phyloP scores from a whole-genome alignment of 2,113 vertebrate genomes.

The Psilopogon haemacephalus region DNA sequence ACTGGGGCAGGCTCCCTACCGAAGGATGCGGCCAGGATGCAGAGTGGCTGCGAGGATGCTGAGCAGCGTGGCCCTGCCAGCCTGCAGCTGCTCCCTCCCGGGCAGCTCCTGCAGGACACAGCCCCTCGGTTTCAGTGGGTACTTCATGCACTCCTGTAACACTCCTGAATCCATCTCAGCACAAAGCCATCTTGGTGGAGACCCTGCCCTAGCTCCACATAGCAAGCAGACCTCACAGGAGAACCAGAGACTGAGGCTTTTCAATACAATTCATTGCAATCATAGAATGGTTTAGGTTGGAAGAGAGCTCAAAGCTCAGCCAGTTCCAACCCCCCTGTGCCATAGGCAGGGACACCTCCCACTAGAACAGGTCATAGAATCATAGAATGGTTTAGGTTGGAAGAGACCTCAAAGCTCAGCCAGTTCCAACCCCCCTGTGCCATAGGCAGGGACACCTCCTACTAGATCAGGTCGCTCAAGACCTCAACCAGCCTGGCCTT shows the following conservation, averaged over 20 bases:
- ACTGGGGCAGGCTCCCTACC: conserved; percentile 40
- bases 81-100: conserved; percentile 1
- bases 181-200: neutral
- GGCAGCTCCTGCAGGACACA: neutral
- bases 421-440: no score
- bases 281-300: no score
- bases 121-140: neutral
- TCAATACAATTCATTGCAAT: neutral
- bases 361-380: no score
- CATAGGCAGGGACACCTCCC: no score
- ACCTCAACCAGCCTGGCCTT: no score
- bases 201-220: fast-evolving
- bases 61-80: conserved; percentile 2
- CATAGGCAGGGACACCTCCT: no score
- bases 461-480: no score
- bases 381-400: no score
- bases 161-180: neutral
- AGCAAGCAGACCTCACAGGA: neutral
- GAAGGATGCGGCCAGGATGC: conserved; percentile 37
- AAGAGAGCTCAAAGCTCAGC: no score
- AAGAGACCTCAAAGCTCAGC: no score
- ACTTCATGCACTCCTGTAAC: neutral
- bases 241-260: neutral
- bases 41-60: neutral
- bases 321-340: no score